Evolutionary conservation across 2,113 vertebrate species (phyloP), one percentile per base, ranked within the genome.

Genomic region (Solenodon paradoxus): DNA sequence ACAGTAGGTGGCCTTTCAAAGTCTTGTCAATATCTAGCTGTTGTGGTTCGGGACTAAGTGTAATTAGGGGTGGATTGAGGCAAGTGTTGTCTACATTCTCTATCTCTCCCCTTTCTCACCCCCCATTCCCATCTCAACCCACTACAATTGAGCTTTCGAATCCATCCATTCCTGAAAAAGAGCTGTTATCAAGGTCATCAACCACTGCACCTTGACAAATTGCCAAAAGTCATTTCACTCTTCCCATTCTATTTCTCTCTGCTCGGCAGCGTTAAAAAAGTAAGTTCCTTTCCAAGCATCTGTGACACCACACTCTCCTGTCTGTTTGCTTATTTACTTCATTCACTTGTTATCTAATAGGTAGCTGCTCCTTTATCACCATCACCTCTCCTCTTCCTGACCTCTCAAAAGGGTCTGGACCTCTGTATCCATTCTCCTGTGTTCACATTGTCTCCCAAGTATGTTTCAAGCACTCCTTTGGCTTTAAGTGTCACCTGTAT

Each of bases 1-100:
- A 61, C 79, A 78, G 95, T 53, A 96, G 95, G 96, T 81, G 92
- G 83, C 59, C 55, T 97, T 93, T 96, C 86, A 80, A 91, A 75
- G 66, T 53, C 78, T 78, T 88, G 95, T 97, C 96, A 68, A 93
- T 96, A 97, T 68, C 92, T 38, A 40, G 59, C 90, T 94, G 95
- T 96, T 97, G 90, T 90, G 84, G 90, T 84, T 16, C 7, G 59
- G 80, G 38, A 61, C 84, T 92, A 75, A 74, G 75, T 81, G 84
- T 96, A 88, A 97, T 95, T 94, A 97, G 92, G 66, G 95, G 75
- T 51, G 78, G 71, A 78, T 35, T 81, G 90, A 95, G 94, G 32
- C 53, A n/a, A 86, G 51, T 19, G 47, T 35, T 87, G 75, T 97
- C 95, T 95, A 12, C 78, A n/a, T 77, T 94, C 80, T 42, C 80